A percentile compares a stretch with the other conserved stretches of the same genome.
These are phyloP conservation scores for Bradypodion ventrale DNA, from an alignment of 2,797 vertebrate species.

Conservation along the genomic window DNA sequence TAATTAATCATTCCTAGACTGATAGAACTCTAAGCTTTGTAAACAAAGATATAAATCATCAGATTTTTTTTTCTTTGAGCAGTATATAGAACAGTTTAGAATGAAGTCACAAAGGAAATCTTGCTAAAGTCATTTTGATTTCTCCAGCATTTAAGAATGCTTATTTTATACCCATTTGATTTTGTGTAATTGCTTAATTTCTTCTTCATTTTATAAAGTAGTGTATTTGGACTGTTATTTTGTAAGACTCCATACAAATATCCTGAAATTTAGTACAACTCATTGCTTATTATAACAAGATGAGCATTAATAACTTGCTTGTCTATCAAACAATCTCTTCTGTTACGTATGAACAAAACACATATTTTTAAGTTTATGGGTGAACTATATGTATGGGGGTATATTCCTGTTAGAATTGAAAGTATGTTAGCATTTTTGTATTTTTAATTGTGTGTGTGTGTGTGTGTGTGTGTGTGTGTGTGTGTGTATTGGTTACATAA, in stretches of 20 bases:
- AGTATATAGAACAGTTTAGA: not conserved
- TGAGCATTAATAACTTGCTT: not conserved
- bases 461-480: too few relatives aligned
- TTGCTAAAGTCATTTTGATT: not conserved
- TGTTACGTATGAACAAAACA: not conserved
- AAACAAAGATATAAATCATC: not conserved
- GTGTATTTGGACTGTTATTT: not conserved
- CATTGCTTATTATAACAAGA: too few relatives aligned
- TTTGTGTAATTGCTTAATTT: not conserved
- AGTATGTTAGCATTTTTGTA: not conserved
- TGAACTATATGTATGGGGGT: too few relatives aligned
- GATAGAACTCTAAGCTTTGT: not conserved
- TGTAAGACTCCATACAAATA: not conserved
- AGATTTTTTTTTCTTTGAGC: not conserved
- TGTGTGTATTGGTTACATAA: not conserved
- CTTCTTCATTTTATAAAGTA: not conserved
- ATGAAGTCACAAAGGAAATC: not conserved
- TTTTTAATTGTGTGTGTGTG: not conserved
- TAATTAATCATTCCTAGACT: not conserved
- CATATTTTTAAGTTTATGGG: not conserved
- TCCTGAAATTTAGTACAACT: too few relatives aligned
- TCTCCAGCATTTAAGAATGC: not conserved
- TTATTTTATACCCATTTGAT: not conserved
- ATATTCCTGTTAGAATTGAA: not conserved
- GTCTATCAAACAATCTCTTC: not conserved